Evolutionary conservation across 2,888 invertebrate genomes (phyloP), one percentile per base, ranked within the genome.

Genomic region (Andrena haemorrhoa): DNA sequence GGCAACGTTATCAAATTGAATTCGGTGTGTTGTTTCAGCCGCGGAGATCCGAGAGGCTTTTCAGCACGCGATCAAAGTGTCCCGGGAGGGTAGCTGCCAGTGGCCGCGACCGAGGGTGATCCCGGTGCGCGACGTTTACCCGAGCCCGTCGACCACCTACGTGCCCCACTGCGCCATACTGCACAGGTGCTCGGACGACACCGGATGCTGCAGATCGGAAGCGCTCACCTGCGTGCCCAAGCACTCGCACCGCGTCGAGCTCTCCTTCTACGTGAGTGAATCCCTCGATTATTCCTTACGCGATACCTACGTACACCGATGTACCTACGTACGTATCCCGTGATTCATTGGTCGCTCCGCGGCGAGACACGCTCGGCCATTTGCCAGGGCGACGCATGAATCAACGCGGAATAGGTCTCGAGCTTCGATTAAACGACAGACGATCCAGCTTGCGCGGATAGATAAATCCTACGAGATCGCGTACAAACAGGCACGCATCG

Each of bases 111-210:
- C 97, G 12, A 96, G 97, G 86, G 96, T 98, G 91, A 95, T 98
- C 70, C 95, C 96, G 64, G 97, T 98, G 29, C 95, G 96, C 70
- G 96, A 96, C 71, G 95, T 96, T 33, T 96, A 97, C 82, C 96
- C 97, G 0, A 96, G 96, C 79, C 95, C 96, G 2, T 95, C 96
- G 82, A 97, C 96, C 87, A 95, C 96, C 26, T 98, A 98, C 94
- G 95, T 96, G 90, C 98, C 98, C 0, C 96, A 97, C 68, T 98
- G 98, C 92, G 98, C 98, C 20, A 96, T 97, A 70, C 94, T 98
- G 71, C 97, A 98, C 93, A 96, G 97, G 83, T 98, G 98, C 93
- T 96, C 97, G 12, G 97, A 97, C 88, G 97, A 98, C 94, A 96
- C 97, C 26, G 98, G 98, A 72, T 98, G 98, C 94, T 98, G 98